phyloP scores from a whole-genome alignment of 2,797 vertebrate species.

The Tolypeutes matacus region DNA sequence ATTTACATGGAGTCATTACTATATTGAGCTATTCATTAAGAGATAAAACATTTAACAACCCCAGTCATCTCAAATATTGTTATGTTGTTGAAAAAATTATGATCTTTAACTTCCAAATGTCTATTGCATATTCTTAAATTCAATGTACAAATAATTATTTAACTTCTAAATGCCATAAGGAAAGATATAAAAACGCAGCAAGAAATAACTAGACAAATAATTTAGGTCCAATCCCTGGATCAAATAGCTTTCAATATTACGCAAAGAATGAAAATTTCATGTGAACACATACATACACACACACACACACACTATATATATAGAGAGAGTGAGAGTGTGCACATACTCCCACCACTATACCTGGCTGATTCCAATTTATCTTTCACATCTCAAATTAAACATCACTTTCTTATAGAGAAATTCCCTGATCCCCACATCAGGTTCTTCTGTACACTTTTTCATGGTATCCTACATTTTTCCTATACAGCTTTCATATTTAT shows the following conservation, averaged over 20 bases:
- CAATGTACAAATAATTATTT: neutral
- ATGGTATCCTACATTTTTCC: neutral
- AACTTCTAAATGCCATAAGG: neutral
- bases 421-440: neutral
- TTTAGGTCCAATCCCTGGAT: neutral
- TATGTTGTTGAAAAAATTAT: neutral
- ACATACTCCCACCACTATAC: neutral
- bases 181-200: neutral
- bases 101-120: neutral
- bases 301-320: no score
- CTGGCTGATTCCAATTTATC: neutral
- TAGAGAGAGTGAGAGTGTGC: neutral
- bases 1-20: neutral
- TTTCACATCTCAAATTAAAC: slow-evolving; percentile 21
- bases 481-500: neutral
- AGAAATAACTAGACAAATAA: neutral
- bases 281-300: neutral
- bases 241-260: neutral
- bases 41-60: neutral
- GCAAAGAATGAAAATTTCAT: neutral
- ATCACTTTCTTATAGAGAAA: neutral
- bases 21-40: neutral
- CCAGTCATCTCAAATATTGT: neutral
- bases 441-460: slow-evolving; percentile 21
- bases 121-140: neutral